phyloP scores from a whole-genome alignment of 2,888 invertebrate species.

The Agapostemon virescens region DNA sequence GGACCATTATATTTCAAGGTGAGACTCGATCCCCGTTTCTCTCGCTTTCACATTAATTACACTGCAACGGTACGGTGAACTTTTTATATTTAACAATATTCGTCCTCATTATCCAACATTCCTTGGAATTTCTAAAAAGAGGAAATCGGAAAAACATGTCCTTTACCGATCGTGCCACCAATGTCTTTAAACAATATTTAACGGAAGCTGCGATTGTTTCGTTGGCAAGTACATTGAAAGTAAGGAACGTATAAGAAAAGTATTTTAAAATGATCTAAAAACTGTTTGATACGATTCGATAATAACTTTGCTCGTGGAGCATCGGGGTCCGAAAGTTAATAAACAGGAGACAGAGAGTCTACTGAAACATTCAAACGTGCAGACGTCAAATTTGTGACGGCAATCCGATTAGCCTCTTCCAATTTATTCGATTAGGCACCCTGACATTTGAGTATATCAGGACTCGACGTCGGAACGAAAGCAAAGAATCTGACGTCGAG shows the following conservation, averaged over 20 bases:
- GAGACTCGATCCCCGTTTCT: not conserved
- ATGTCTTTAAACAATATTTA: not conserved
- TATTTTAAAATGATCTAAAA: not conserved
- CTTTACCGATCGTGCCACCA: not conserved
- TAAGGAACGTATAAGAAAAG: not conserved
- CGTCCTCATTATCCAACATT: not conserved
- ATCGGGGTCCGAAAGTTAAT: not conserved
- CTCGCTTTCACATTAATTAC: not conserved
- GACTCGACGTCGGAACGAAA: conserved; percentile 30
- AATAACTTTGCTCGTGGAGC: not conserved
- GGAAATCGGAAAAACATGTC: not conserved
- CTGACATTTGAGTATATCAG: not conserved
- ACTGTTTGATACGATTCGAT: not conserved
- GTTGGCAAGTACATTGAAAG: not conserved
- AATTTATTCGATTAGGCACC: not conserved
- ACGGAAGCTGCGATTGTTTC: not conserved
- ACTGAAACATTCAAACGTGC: not conserved
- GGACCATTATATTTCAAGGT: conserved; percentile 79
- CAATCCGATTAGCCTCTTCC: not conserved
- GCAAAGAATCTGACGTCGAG: conserved; percentile 38
- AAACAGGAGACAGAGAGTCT: not conserved
- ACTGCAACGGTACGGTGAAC: not conserved
- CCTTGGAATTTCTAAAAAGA: not conserved
- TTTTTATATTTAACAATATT: not conserved
- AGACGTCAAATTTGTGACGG: not conserved